A percentile compares a stretch with the other conserved stretches of the same genome.
Conservation (phyloP, 2,888 invertebrate species). For the Scotopteryx bipunctaria region DNA sequence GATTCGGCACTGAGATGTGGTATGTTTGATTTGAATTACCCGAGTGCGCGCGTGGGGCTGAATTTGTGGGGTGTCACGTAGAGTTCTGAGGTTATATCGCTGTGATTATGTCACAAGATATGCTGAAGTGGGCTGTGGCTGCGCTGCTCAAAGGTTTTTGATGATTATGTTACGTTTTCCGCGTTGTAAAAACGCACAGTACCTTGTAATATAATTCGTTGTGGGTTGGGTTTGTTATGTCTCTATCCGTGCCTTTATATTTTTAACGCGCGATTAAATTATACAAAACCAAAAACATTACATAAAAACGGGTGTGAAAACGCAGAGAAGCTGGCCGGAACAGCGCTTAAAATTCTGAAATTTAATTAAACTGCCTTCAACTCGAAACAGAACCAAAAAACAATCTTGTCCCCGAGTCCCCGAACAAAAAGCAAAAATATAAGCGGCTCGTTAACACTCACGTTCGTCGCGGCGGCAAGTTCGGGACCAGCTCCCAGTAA, state of each 20-base stretch:
- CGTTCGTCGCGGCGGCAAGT: constrained; percentile 47
- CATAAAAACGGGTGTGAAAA: constrained; percentile 6
- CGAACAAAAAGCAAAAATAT: constrained; percentile 46
- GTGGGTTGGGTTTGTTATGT: constrained; percentile 4
- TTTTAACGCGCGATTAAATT: constrained; percentile 13
- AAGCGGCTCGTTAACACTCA: constrained; percentile 51
- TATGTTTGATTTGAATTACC: constrained; percentile 66
- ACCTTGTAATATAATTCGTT: constrained; percentile 5
- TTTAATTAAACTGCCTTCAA: constrained; percentile 31
- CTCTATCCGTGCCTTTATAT: constrained; percentile 2
- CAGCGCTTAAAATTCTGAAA: constrained; percentile 23
- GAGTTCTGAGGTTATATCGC: constrained; percentile 31
- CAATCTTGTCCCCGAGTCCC: constrained; percentile 42
- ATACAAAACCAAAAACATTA: constrained; percentile 13
- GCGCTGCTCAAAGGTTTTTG: constrained; percentile 10
- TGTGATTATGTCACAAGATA: constrained; percentile 32
- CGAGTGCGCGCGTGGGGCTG: constrained; percentile 24
- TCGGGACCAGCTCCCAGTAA: constrained; percentile 40
- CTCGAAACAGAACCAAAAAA: constrained; percentile 44
- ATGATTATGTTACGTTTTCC: constrained; percentile 16
- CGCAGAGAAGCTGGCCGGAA: constrained; percentile 7
- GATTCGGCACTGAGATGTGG: constrained; percentile 58
- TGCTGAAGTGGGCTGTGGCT: constrained; percentile 20
- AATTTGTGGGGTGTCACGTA: constrained; percentile 31
- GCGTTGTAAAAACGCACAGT: constrained; percentile 7